Percentiles rank a stretch among this genome's conserved stretches.
phyloP scores from a whole-genome alignment of 2,113 vertebrate genomes.

The Petrocephalus zakoni region DNA sequence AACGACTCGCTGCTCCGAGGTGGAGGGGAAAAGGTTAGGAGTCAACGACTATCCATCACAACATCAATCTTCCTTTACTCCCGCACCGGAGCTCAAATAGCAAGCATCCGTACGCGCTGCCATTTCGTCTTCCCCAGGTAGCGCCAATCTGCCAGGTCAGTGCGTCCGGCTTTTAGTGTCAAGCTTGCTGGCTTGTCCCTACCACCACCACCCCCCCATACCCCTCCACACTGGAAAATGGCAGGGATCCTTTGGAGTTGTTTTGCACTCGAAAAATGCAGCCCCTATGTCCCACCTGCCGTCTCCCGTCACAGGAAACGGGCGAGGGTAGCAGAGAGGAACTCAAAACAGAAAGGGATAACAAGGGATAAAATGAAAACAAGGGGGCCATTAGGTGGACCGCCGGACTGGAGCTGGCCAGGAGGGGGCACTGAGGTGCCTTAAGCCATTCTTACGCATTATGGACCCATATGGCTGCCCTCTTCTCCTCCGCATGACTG shows the following conservation, averaged over 20 bases:
- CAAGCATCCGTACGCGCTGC: constrained; percentile 50
- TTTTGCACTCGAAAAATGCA: not conserved
- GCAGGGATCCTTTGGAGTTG: not conserved
- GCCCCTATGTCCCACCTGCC: not conserved
- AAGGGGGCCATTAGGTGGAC: not conserved
- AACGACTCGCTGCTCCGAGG: constrained; percentile 44
- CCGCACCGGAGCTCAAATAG: constrained; percentile 52
- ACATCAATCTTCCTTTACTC: constrained; percentile 57
- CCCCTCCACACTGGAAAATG: not conserved
- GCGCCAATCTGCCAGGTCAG: not conserved
- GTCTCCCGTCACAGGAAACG: too few relatives aligned
- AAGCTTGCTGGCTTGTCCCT: not conserved
- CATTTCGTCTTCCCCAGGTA: constrained; percentile 39
- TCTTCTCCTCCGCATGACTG: not conserved
- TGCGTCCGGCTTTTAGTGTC: constrained; percentile 17
- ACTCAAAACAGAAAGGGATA: not conserved
- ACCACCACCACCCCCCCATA: not conserved
- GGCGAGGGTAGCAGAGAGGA: not conserved
- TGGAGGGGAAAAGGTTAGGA: constrained; percentile 51
- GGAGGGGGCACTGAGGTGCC: not conserved
- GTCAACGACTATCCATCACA: constrained; percentile 69
- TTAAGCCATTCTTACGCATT: not conserved
- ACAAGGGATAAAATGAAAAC: not conserved
- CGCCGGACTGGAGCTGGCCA: not conserved
- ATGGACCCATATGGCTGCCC: not conserved